Percentiles rank a stretch among this genome's conserved stretches.
phyloP scores from a whole-genome alignment of 2,113 vertebrate genomes.

The Cochlearius cochlearius region DNA sequence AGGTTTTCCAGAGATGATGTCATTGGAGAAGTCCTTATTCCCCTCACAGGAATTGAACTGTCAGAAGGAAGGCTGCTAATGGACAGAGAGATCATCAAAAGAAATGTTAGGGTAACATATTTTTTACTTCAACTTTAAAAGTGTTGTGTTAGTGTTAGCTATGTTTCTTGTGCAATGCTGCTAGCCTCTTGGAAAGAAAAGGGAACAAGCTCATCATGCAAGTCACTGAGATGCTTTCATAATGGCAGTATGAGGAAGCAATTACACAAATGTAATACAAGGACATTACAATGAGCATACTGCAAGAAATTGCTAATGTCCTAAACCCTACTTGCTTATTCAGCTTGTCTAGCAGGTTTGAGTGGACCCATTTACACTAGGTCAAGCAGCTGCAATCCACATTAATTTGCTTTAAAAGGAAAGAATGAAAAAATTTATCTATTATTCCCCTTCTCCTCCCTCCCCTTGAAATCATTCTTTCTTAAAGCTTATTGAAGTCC shows the following conservation, averaged over 20 bases:
- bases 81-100: conserved; percentile 96
- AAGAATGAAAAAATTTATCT: neutral
- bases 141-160: neutral
- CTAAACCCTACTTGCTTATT: neutral
- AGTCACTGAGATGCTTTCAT: neutral
- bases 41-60: conserved; percentile 87
- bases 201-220: neutral
- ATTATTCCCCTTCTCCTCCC: neutral
- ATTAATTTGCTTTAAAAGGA: neutral
- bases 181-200: neutral
- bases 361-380: neutral
- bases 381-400: neutral
- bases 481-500: neutral
- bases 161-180: neutral
- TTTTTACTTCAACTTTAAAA: conserved; percentile 24
- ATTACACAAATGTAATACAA: neutral
- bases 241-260: neutral
- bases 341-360: neutral
- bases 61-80: conserved; percentile 88
- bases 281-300: neutral
- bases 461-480: neutral
- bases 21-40: conserved; percentile 94
- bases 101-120: conserved; percentile 89
- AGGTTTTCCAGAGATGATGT: conserved; percentile 96
- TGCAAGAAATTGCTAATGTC: neutral